Conservation (phyloP, 1,140 invertebrate genomes). For the Orius laevigatus region DNA sequence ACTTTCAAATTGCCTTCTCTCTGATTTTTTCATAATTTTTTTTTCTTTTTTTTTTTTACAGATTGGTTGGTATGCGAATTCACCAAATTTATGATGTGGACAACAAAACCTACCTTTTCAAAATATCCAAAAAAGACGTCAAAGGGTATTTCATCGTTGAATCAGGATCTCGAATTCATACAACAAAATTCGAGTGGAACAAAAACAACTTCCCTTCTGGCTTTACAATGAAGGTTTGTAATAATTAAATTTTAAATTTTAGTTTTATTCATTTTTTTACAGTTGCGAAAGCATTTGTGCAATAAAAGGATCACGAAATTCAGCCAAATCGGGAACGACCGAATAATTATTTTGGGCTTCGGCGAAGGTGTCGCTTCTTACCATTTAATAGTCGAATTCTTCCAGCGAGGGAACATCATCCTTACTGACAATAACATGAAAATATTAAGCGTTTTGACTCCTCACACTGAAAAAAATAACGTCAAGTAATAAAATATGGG, state of each 20-base stretch:
- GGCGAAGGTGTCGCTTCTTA: constrained; percentile 86
- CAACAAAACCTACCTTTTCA: constrained; percentile 88
- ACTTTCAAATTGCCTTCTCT: no score
- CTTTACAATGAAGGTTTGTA: constrained; percentile 98
- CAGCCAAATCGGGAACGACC: constrained; percentile 69
- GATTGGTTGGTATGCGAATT: constrained; percentile 79
- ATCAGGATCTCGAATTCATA: constrained; percentile 86
- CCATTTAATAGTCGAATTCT: constrained; percentile 91
- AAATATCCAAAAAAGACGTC: constrained; percentile 62
- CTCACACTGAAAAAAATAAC: constrained; percentile 85
- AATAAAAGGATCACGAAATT: constrained; percentile 85
- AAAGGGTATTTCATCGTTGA: constrained; percentile 84
- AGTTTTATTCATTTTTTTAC: constrained; percentile 19
- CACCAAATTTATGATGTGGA: constrained; percentile 97
- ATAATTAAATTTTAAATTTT: constrained; percentile 16
- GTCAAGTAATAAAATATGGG: constrained; percentile 41
- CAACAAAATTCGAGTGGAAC: constrained; percentile 94
- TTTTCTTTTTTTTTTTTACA: constrained; percentile 31
- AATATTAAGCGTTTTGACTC: constrained; percentile 85
- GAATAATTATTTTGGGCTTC: constrained; percentile 86
- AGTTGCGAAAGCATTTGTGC: constrained; percentile 92
- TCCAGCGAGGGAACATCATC: constrained; percentile 92
- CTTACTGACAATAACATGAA: constrained; percentile 82
- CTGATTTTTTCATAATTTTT: no score
- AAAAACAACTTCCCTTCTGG: constrained; percentile 91